Conservation (phyloP, 2,113 vertebrate genomes). For the Anguilla rostrata region DNA sequence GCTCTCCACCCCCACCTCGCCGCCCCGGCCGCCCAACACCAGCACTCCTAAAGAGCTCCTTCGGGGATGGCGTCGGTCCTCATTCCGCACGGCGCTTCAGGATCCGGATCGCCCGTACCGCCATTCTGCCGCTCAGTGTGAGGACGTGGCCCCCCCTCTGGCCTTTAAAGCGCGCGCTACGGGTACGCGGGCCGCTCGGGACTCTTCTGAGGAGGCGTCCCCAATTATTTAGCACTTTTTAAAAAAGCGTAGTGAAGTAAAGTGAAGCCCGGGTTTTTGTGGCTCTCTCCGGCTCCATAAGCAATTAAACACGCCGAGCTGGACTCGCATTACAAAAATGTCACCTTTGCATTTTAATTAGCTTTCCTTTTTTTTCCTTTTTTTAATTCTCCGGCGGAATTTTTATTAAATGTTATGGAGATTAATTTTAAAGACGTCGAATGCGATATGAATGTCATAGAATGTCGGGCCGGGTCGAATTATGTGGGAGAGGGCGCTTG, state of each 20-base stretch:
- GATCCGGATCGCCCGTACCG: no score
- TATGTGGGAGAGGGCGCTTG: neutral
- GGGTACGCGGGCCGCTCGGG: no score
- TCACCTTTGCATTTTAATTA: constrained; percentile 18
- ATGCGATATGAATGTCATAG: neutral
- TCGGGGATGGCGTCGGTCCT: constrained; percentile 3
- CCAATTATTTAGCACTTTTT: no score
- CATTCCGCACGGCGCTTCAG: no score
- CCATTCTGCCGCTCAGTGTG: no score
- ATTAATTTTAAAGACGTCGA: neutral
- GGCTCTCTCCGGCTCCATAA: neutral
- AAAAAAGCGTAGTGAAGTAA: no score
- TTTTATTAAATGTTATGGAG: neutral
- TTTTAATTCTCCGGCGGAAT: neutral
- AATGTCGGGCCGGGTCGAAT: neutral
- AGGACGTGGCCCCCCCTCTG: no score
- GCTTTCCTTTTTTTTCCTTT: neutral
- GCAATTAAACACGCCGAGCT: neutral
- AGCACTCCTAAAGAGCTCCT: neutral
- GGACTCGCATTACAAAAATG: constrained; percentile 4
- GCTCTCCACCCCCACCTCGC: no score
- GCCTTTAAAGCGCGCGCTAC: no score
- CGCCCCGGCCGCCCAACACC: neutral
- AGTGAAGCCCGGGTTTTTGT: neutral
- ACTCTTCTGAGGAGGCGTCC: no score